Conservation (phyloP, 2,113 vertebrate species). For the Urocolius indicus region DNA sequence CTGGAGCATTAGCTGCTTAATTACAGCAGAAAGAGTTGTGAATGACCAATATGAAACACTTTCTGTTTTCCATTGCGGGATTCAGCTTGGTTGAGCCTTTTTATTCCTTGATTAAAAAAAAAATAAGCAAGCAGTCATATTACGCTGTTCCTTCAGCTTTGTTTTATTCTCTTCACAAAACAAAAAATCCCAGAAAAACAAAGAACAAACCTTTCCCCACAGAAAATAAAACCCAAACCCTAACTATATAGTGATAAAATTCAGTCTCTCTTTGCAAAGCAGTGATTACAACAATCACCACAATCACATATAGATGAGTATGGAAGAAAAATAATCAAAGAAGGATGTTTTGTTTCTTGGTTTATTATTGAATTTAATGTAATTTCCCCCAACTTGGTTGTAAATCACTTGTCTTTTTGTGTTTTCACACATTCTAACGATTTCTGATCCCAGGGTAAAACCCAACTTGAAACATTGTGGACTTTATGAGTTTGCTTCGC, state of each 20-base stretch:
- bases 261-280: not conserved
- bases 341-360: constrained; percentile 5
- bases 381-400: not conserved
- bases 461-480: constrained; percentile 27
- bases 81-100: constrained; percentile 52
- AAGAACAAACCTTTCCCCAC: not conserved
- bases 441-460: constrained; percentile 3
- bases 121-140: not conserved
- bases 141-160: constrained; percentile 18
- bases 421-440: not conserved
- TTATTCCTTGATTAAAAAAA: constrained; percentile 4
- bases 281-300: not conserved
- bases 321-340: constrained; percentile 5
- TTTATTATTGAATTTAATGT: constrained; percentile 14
- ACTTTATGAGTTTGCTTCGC: constrained; percentile 38
- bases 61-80: constrained; percentile 52
- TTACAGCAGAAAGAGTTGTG: constrained; percentile 70
- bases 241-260: not conserved
- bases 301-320: not conserved
- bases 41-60: constrained; percentile 70
- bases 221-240: not conserved
- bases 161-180: constrained; percentile 10
- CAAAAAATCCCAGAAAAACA: not conserved
- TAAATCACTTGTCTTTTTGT: constrained; percentile 3
- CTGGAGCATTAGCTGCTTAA: constrained; percentile 77